phyloP scores from a whole-genome alignment of 1,140 invertebrate genomes.

The Cydia fagiglandana region DNA sequence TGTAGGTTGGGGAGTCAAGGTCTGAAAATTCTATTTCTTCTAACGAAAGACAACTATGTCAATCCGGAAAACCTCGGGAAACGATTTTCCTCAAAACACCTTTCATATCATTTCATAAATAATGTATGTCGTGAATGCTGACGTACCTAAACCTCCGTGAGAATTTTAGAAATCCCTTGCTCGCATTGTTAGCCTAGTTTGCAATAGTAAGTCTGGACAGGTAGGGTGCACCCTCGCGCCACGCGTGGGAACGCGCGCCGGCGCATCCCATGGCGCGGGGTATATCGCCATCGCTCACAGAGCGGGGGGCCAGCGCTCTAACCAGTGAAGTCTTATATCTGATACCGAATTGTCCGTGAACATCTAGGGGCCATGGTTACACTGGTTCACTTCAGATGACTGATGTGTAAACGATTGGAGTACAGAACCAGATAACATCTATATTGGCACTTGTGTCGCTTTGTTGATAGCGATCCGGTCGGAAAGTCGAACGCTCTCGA shows the following conservation, averaged over 20 bases:
- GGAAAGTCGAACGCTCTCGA: constrained; percentile 49
- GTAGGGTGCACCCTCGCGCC: constrained; percentile 49
- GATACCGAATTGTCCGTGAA: not conserved
- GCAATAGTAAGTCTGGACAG: constrained; percentile 44
- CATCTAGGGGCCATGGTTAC: not conserved
- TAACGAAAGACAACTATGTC: too few relatives aligned
- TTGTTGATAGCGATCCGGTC: constrained; percentile 35
- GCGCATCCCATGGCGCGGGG: constrained; percentile 21
- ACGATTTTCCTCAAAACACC: too few relatives aligned
- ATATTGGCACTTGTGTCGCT: constrained; percentile 55
- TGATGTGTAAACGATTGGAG: not conserved
- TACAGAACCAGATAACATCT: constrained; percentile 37
- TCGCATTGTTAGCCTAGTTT: constrained; percentile 30
- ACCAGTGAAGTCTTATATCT: not conserved
- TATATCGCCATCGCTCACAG: not conserved
- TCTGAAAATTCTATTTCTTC: too few relatives aligned
- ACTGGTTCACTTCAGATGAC: not conserved
- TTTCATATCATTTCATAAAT: too few relatives aligned
- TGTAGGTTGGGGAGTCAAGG: too few relatives aligned
- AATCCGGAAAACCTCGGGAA: too few relatives aligned
- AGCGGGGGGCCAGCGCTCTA: not conserved
- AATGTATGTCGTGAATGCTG: not conserved
- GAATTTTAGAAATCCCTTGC: not conserved
- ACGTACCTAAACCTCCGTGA: constrained; percentile 18
- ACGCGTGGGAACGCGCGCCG: constrained; percentile 53